phyloP scores from a whole-genome alignment of 2,113 vertebrate species.

The Onychostruthus taczanowskii region DNA sequence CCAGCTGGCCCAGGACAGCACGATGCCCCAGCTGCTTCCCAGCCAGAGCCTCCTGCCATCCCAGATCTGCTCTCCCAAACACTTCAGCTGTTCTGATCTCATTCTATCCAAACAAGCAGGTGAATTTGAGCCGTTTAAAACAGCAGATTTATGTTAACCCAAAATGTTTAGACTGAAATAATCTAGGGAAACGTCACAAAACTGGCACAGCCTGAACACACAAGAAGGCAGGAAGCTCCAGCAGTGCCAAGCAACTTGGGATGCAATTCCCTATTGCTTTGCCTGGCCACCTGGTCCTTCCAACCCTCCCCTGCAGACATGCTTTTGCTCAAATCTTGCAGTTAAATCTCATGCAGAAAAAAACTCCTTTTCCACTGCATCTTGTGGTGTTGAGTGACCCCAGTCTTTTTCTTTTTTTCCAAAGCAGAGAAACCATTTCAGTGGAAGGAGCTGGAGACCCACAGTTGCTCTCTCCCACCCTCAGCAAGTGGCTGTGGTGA shows the following conservation, averaged over 20 bases:
- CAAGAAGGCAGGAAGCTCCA: background rate
- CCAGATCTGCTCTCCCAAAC: background rate
- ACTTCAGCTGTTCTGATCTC: background rate
- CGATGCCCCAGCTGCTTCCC: background rate
- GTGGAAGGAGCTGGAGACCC: background rate
- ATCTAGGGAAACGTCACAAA: background rate
- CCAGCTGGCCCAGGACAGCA: background rate
- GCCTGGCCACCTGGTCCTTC: background rate
- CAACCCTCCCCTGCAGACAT: background rate
- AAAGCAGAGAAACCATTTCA: background rate
- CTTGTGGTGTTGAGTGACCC: background rate
- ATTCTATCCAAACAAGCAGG: background rate
- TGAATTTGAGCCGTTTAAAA: slow-evolving; percentile 11
- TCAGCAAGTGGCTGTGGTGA: background rate
- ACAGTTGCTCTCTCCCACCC: background rate
- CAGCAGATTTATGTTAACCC: background rate
- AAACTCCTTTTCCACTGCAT: background rate
- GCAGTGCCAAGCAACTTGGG: background rate
- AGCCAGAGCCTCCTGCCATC: background rate
- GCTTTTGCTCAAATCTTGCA: background rate
- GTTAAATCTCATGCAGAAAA: background rate
- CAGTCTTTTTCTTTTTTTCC: rapidly evolving
- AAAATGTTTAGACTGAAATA: slow-evolving; percentile 27
- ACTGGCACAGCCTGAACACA: background rate
- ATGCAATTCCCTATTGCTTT: background rate